A percentile compares a stretch with the other conserved stretches of the same genome.
These are phyloP conservation scores for Hylyphantes graminicola DNA, from an alignment of 1,140 invertebrate species.

Conservation along the genomic window DNA sequence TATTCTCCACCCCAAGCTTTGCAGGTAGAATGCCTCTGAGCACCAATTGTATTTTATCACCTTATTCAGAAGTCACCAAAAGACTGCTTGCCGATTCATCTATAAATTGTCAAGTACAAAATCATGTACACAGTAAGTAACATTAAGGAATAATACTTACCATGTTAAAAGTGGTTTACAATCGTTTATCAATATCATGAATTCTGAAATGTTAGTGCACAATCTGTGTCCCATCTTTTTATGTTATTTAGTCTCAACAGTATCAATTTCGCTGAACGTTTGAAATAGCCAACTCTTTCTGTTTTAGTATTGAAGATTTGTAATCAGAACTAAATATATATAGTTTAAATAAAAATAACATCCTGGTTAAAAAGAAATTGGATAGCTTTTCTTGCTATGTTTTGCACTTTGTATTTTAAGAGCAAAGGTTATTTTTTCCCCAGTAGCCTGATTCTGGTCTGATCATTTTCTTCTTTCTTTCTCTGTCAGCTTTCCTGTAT, in stretches of 20 bases:
- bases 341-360: no score
- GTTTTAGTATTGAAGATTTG: no score
- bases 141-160: background rate
- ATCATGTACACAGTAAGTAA: constrained; percentile 44
- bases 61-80: constrained; percentile 54
- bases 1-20: constrained; percentile 29
- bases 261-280: no score
- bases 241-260: no score
- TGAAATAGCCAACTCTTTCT: no score
- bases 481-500: background rate
- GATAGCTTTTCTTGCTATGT: no score
- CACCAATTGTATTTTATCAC: constrained; percentile 54
- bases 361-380: no score
- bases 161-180: background rate
- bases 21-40: constrained; percentile 28
- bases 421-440: background rate
- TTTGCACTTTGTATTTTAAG: background rate
- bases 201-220: no score
- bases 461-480: background rate
- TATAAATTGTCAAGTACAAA: constrained; percentile 15
- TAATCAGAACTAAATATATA: no score
- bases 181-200: background rate
- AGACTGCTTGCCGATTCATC: constrained; percentile 37
- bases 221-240: no score
- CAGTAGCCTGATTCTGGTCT: background rate